Conservation (phyloP, 2,113 vertebrate genomes). For the Platycercus adscitus region DNA sequence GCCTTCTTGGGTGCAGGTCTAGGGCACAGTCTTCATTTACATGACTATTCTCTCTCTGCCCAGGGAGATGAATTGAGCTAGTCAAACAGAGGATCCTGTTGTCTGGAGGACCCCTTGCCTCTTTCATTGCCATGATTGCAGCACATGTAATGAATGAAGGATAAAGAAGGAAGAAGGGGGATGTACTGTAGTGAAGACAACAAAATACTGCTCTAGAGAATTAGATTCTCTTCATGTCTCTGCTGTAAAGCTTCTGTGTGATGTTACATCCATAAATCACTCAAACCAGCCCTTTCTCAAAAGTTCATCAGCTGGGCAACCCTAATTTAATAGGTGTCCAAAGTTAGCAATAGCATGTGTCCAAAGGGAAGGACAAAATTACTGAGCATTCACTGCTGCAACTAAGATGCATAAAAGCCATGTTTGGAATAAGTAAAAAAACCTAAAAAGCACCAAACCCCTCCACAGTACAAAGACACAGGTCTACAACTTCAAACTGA, state of each 20-base stretch:
- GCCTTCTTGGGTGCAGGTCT: not conserved
- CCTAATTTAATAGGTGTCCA: not conserved
- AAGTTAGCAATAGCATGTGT: not conserved
- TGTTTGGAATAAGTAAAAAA: not conserved
- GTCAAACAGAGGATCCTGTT: not conserved
- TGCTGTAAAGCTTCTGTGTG: not conserved
- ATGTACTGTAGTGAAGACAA: slow-evolving; percentile 20
- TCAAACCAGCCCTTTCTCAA: not conserved
- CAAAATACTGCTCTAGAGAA: not conserved
- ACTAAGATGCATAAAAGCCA: not conserved
- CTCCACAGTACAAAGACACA: not conserved
- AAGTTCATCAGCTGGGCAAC: not conserved
- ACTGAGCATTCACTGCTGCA: not conserved
- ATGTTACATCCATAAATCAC: not conserved
- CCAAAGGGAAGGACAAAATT: not conserved
- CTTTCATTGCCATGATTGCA: not conserved
- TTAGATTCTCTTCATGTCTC: not conserved
- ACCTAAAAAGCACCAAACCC: not conserved
- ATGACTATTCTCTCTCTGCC: not conserved
- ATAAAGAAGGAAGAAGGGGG: not conserved
- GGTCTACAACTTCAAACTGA: not conserved
- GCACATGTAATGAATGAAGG: not conserved
- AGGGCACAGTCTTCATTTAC: not conserved
- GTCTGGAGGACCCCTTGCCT: not conserved
- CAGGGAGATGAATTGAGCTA: not conserved